Evolutionary conservation across 2,888 invertebrate genomes (phyloP).

Genomic region (Noctua comes): DNA sequence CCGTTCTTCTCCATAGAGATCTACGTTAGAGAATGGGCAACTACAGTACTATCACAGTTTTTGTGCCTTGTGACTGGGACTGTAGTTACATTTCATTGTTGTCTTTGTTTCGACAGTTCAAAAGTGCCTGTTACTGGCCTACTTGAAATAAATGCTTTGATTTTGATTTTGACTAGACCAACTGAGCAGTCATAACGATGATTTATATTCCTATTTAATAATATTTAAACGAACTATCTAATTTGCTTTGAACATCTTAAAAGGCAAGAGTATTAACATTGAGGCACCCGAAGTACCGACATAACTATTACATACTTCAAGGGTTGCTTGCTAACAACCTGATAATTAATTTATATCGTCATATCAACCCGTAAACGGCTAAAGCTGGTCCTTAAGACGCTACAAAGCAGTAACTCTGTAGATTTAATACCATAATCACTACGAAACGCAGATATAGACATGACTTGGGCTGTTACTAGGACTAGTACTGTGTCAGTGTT

Average conservation of each 20-base stretch:
- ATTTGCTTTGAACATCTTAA: background rate
- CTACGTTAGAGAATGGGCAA: too few species aligned
- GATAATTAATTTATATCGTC: slow-evolving; percentile 37
- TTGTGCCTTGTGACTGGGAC: too few species aligned
- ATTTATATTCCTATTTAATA: background rate
- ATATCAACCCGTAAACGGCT: slow-evolving; percentile 31
- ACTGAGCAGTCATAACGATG: background rate
- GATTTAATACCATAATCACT: background rate
- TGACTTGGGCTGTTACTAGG: background rate
- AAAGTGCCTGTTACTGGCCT: too few species aligned
- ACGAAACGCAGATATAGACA: background rate
- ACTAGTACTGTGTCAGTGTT: too few species aligned
- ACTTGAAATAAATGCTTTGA: too few species aligned
- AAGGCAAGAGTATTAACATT: slow-evolving; percentile 3
- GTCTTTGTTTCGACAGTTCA: too few species aligned
- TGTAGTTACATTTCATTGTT: too few species aligned
- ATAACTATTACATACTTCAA: slow-evolving; percentile 18
- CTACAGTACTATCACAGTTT: too few species aligned
- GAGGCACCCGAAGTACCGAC: background rate
- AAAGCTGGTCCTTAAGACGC: background rate
- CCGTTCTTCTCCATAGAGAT: too few species aligned
- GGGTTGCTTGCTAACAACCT: background rate
- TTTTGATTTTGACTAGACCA: too few species aligned
- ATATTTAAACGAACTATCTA: background rate
- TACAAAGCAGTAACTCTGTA: background rate